Conservation (phyloP, 2,888 invertebrate genomes). For the Sesia apiformis region DNA sequence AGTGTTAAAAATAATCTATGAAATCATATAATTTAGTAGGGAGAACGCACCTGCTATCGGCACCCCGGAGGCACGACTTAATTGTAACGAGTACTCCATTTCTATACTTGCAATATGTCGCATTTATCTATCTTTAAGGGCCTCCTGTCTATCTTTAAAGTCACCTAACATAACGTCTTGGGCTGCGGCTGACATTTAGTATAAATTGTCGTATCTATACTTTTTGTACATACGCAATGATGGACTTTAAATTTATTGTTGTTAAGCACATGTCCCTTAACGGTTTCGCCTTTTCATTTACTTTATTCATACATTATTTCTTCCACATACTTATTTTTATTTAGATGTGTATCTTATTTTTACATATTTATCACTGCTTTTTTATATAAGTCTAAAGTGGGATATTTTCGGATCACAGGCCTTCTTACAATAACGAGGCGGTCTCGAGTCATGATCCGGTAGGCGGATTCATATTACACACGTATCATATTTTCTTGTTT, state of each 20-base stretch:
- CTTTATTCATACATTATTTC: too few species aligned
- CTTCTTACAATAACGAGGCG: too few species aligned
- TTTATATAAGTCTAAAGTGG: too few species aligned
- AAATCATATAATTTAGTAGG: conserved; percentile 7
- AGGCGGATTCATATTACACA: too few species aligned
- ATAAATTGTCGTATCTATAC: conserved; percentile 1
- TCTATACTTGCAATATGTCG: conserved; percentile 28
- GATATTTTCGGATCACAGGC: too few species aligned
- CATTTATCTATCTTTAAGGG: conserved; percentile 41
- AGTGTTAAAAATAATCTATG: not conserved
- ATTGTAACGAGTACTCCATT: conserved; percentile 38
- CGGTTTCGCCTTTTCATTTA: not conserved
- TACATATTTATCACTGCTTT: too few species aligned
- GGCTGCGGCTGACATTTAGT: conserved; percentile 11
- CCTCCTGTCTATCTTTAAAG: conserved; percentile 37
- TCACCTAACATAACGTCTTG: conserved; percentile 2
- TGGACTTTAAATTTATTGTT: not conserved
- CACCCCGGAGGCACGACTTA: conserved; percentile 21
- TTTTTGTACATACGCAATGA: conserved; percentile 2
- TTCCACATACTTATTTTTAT: too few species aligned
- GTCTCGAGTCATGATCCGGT: too few species aligned
- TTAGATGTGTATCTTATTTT: too few species aligned
- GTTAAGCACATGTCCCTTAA: not conserved
- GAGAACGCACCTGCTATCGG: conserved; percentile 27
- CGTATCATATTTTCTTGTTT: too few species aligned